Percentiles rank a stretch among this genome's conserved stretches.
Conservation (phyloP, 1,140 invertebrate genomes). For the Pectinophora gossypiella region DNA sequence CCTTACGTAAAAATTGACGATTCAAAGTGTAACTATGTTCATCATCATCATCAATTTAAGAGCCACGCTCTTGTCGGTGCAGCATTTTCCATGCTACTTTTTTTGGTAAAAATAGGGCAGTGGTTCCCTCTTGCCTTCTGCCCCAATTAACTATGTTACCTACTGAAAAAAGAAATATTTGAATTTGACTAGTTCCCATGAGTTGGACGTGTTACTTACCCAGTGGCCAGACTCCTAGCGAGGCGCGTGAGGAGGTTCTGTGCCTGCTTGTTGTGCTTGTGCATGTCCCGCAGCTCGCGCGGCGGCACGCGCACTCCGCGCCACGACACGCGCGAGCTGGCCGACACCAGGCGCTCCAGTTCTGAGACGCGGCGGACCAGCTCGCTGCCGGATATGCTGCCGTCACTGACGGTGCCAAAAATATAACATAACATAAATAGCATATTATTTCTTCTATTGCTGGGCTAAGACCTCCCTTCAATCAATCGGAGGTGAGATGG, state of each 20-base stretch:
- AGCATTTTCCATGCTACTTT: too few species aligned
- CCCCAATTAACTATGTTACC: too few species aligned
- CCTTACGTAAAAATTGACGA: too few species aligned
- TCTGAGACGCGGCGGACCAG: conserved; percentile 51
- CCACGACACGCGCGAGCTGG: conserved; percentile 61
- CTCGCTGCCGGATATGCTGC: conserved; percentile 49
- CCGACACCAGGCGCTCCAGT: conserved; percentile 69
- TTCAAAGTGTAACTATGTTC: too few species aligned
- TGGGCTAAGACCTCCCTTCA: too few species aligned
- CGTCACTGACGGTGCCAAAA: conserved; percentile 41
- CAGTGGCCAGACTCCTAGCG: conserved; percentile 10
- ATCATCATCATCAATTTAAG: too few species aligned
- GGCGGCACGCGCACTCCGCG: conserved; percentile 69
- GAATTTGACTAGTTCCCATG: too few species aligned
- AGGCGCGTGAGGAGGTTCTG: conserved; percentile 24
- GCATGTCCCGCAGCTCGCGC: conserved; percentile 49
- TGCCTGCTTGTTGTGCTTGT: conserved; percentile 13
- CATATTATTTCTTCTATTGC: neutral
- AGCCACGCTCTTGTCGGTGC: too few species aligned
- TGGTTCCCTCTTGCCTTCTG: too few species aligned
- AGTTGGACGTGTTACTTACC: conserved; percentile 13
- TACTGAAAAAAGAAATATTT: too few species aligned
- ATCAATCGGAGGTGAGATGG: too few species aligned
- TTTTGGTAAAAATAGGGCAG: too few species aligned
- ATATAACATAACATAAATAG: neutral